phyloP scores from a whole-genome alignment of 2,113 vertebrate genomes.

The Cranoglanis bouderius region DNA sequence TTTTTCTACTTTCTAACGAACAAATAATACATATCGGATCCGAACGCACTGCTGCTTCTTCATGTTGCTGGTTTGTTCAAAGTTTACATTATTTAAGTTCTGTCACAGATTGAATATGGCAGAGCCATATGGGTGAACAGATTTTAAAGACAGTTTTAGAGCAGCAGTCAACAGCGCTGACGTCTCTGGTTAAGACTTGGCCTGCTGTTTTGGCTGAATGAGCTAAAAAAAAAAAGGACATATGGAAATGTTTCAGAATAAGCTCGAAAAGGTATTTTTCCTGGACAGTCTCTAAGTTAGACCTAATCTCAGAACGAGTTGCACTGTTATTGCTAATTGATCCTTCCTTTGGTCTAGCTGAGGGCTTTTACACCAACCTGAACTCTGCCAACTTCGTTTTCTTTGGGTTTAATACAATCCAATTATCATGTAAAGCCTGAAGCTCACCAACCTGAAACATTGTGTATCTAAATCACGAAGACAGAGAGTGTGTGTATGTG shows the following conservation, averaged over 20 bases:
- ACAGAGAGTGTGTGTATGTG: not conserved
- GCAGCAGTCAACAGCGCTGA: conserved; percentile 3
- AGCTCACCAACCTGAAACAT: conserved; percentile 38
- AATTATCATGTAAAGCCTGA: conserved; percentile 31
- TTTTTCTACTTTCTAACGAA: conserved; percentile 16
- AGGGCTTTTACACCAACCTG: conserved; percentile 16
- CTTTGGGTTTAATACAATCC: conserved; percentile 29
- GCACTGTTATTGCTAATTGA: conserved; percentile 18
- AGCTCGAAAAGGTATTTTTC: not conserved
- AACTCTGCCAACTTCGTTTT: conserved; percentile 23
- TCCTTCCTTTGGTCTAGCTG: conserved; percentile 13
- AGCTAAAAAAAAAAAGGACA: not conserved
- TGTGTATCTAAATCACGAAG: conserved; percentile 22
- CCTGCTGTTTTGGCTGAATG: not conserved
- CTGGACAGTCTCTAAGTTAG: not conserved
- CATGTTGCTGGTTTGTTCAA: not conserved
- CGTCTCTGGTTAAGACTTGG: conserved; percentile 12
- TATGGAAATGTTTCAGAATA: not conserved
- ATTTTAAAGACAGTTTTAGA: not conserved
- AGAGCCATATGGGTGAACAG: conserved; percentile 31
- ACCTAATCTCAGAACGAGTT: not conserved
- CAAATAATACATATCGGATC: not conserved
- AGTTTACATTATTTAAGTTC: conserved; percentile 14
- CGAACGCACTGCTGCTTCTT: conserved; percentile 25
- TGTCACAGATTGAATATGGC: conserved; percentile 22